These are phyloP conservation scores for Bruchidius siliquastri DNA, from an alignment of 2,888 invertebrate species.

Conservation along the genomic window DNA sequence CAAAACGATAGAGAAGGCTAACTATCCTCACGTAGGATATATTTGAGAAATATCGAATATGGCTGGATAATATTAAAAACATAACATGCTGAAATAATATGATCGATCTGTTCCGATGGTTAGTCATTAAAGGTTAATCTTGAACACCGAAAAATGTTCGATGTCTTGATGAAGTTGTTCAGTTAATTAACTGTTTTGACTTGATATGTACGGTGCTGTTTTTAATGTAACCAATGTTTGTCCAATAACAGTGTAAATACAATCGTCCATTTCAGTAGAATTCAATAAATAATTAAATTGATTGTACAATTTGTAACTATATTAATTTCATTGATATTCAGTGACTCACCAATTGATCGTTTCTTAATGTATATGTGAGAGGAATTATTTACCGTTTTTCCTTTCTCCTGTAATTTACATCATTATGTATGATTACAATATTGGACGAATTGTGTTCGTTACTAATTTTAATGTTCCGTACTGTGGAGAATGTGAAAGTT, in stretches of 20 bases:
- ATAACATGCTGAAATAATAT: too few species aligned
- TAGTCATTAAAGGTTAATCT: too few species aligned
- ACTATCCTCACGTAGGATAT: too few species aligned
- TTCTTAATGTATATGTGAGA: background rate
- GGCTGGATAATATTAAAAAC: too few species aligned
- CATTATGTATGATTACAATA: background rate
- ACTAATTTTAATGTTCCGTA: background rate
- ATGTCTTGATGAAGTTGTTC: background rate
- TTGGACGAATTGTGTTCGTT: background rate
- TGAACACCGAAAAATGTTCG: too few species aligned
- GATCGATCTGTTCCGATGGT: too few species aligned
- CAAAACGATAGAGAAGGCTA: too few species aligned
- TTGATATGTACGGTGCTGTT: background rate
- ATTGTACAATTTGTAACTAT: background rate
- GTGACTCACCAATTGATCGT: background rate
- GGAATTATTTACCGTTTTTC: background rate
- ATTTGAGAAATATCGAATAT: too few species aligned
- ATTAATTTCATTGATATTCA: background rate
- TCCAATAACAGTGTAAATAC: background rate
- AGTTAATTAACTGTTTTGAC: background rate
- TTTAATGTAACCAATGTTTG: background rate
- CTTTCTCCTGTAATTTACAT: background rate
- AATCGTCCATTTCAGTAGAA: background rate
- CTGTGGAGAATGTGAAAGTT: background rate
- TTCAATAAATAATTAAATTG: background rate